Base-by-base conservation (phyloP, 2,797 vertebrate species). In the Fistularia commersonii region DNA sequence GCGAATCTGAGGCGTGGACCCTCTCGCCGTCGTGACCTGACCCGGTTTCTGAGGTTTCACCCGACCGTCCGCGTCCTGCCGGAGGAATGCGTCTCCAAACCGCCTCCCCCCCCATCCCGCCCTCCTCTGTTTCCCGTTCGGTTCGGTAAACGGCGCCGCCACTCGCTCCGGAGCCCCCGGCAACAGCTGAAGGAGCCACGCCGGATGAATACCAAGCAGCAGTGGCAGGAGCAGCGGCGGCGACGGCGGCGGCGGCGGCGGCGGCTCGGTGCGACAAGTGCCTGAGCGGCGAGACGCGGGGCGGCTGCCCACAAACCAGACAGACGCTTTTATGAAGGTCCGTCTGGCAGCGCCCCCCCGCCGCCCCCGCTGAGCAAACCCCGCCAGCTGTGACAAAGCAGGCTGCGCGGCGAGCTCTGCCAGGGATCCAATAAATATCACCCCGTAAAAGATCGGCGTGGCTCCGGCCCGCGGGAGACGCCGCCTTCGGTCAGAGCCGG, bases 321-420 rank as follows among this genome's bases (percentile, higher is more conserved):
- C 92, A 98, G 93, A 96, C 93, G 92, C 90, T 95, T 96, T 95
- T 83, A 96, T 98, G 96, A 95, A 90, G 86, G 86, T 84, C 91
- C 92, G 94, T 95, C 92, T 95, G 93, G 92, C 90, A 12, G 34
- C 34, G 23, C 13, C 35, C 32, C 5, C 38, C 38, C 38, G 3
- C 38, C 38, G 3, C 5, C 5, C 38, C 4, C 38, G 9, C 38
- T 40, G 9, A 9, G 3, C 38, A 79, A 74, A 72, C 82, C 83
- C 81, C 81, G 64, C 59, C 57, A 62, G 48, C 67, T 66, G 76
- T 71, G 83, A 83, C 68, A 82, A 75, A 83, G 77, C 79, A 64
- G 74, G 71, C 48, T 36, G 60, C 70, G 73, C 72, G 23, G 47
- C 72, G 80, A 74, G 72, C 70, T 77, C 65, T 67, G 58, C 74